phyloP scores from a whole-genome alignment of 23 tunicate species.

The Styela clava region DNA sequence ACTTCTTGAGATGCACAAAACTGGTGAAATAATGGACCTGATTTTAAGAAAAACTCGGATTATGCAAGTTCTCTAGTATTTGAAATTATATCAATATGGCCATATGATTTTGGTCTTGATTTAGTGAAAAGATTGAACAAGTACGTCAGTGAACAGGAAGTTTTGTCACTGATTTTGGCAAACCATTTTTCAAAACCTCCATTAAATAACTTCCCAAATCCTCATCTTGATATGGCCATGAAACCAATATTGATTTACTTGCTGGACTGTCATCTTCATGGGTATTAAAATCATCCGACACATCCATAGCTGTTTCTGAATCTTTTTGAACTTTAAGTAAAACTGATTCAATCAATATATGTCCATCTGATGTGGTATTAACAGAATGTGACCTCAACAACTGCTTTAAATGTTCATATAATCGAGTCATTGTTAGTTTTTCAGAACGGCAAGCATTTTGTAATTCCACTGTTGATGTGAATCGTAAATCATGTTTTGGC shows the following conservation, averaged over 20 bases:
- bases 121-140: too few relatives aligned
- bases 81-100: too few relatives aligned
- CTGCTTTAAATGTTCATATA: slow-evolving; percentile 67
- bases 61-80: too few relatives aligned
- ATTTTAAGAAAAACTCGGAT: too few relatives aligned
- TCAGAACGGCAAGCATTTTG: slow-evolving; percentile 43
- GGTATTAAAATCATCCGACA: not conserved
- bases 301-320: not conserved
- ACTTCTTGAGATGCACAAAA: too few relatives aligned
- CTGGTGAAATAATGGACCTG: too few relatives aligned
- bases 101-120: not conserved
- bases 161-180: slow-evolving; percentile 28
- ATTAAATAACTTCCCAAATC: slow-evolving; percentile 75
- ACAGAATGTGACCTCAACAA: slow-evolving; percentile 53
- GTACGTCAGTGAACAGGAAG: not conserved
- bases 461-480: slow-evolving; percentile 69
- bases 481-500: slow-evolving; percentile 69
- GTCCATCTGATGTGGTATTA: slow-evolving; percentile 56
- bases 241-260: slow-evolving; percentile 12
- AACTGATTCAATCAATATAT: slow-evolving; percentile 76
- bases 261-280: slow-evolving; percentile 3
- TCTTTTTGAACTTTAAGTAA: slow-evolving; percentile 19
- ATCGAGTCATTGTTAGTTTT: slow-evolving; percentile 26
- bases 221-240: slow-evolving; percentile 54
- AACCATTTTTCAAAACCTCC: slow-evolving; percentile 59